A percentile compares a stretch with the other conserved stretches of the same genome.
Evolutionary conservation across 1,140 invertebrate species (phyloP).

Genomic region (Acromyrmex charruanus): DNA sequence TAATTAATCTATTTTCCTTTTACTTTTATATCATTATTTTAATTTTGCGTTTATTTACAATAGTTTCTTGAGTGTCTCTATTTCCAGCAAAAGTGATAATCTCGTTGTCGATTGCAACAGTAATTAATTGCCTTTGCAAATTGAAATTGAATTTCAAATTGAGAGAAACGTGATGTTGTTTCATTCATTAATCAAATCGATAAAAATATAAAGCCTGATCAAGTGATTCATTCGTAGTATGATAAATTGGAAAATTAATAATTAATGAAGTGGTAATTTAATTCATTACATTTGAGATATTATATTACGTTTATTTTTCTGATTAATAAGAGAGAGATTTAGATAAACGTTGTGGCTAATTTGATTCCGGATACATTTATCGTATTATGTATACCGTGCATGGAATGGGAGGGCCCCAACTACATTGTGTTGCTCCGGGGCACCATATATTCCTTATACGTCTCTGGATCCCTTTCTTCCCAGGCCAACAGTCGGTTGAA

Average conservation of each 20-base stretch:
- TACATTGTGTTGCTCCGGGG: constrained; percentile 19
- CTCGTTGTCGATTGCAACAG: not conserved
- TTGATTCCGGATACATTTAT: not conserved
- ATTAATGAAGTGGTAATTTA: not conserved
- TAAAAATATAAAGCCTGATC: not conserved
- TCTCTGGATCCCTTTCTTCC: constrained; percentile 49
- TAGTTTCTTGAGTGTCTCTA: not conserved
- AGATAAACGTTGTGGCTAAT: not conserved
- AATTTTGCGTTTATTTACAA: constrained; percentile 4
- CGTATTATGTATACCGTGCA: not conserved
- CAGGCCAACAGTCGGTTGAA: constrained; percentile 37
- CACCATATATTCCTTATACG: constrained; percentile 28
- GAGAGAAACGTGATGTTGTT: not conserved
- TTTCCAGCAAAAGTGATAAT: not conserved
- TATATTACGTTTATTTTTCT: not conserved
- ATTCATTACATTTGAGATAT: not conserved
- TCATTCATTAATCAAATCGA: not conserved
- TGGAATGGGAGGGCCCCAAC: not conserved
- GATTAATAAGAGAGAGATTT: not conserved
- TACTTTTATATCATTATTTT: not conserved
- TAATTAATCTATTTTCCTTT: constrained; percentile 10
- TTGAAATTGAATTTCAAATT: not conserved
- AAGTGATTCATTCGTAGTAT: not conserved
- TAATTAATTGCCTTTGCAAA: not conserved
- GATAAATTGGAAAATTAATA: not conserved